Evolutionary conservation across 92 coral and sea anemone genomes (phyloP), one percentile per base, ranked within the genome.

Genomic region (Epizoanthus ramosus): DNA sequence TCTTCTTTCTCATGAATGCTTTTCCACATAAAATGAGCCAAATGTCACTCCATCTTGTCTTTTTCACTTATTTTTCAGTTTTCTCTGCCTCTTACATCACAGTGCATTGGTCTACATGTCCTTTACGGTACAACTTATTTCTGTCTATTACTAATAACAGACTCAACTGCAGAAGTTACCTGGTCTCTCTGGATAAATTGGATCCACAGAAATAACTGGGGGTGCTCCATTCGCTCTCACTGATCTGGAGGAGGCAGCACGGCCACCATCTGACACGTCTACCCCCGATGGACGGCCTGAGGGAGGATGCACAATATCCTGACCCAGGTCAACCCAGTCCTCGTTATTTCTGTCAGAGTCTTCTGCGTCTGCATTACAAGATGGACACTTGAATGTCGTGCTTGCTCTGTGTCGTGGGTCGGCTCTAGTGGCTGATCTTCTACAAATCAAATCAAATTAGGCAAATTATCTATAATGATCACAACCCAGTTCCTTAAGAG

Each of bases 241-340:
- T 16, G 74, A 23, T 28, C 54, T 50, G 8, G 3, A 1, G 54
- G 28, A 7, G 16, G 70, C 16, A 39, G 71, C 24, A 12, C 21
- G 57, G n/a, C 6, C n/a, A 8, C 84, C 83, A 24, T 74, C 57
- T 39, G 77, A 28, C n/a, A 39, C 85, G 71, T 79, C 88, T n/a
- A 56, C 35, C 52, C 66, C 56, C 10, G 63, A 18, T 18, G 57
- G 52, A 5, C 61, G 54, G n/a, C 63, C 35, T 35, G 66, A 41
- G 6, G 67, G 41, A 10, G 19, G 31, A 28, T 28, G n/a, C 24
- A 77, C 0, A 8, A 39, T 12, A 19, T 77, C 82, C 1, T 39
- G 71, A 19, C 82, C 85, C n/a, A 91, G 68, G 70, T 93, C 90
- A 6, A 91, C 92, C 97, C 97, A 93, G 0, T 93, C 97, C 37